Conservation (phyloP, 2,888 invertebrate genomes). For the Barypeithes pellucidus region DNA sequence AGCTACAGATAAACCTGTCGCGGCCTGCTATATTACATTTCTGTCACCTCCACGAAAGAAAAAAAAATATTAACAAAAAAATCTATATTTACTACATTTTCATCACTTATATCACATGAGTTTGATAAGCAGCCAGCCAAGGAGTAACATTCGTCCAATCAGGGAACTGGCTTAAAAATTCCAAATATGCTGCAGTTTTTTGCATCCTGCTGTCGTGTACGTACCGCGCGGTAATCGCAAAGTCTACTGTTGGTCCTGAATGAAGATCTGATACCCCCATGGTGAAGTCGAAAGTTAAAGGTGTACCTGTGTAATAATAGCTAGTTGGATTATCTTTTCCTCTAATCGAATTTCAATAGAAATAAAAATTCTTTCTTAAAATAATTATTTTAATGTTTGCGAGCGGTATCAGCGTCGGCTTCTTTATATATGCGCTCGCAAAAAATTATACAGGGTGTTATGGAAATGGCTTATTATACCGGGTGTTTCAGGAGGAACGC, state of each 20-base stretch:
- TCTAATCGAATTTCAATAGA: too few species aligned
- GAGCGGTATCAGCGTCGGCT: too few species aligned
- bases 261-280: constrained; percentile 60
- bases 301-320: too few species aligned
- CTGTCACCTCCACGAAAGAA: not conserved
- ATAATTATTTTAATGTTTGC: too few species aligned
- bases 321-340: too few species aligned
- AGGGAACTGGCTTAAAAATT: constrained; percentile 72
- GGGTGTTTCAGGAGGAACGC: too few species aligned
- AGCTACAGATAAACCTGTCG: too few species aligned
- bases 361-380: too few species aligned
- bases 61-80: not conserved
- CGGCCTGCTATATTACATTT: too few species aligned
- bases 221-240: constrained; percentile 71
- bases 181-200: constrained; percentile 69
- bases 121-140: constrained; percentile 70
- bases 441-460: too few species aligned
- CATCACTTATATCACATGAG: constrained; percentile 49
- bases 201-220: constrained; percentile 69
- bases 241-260: constrained; percentile 63
- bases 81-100: not conserved
- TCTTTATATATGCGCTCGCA: too few species aligned
- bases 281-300: constrained; percentile 62
- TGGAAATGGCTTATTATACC: too few species aligned
- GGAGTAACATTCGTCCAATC: constrained; percentile 73